Evolutionary conservation across 2,797 vertebrate genomes (phyloP), one percentile per base, ranked within the genome.

Genomic region (Enteromius unitaeniatus): DNA sequence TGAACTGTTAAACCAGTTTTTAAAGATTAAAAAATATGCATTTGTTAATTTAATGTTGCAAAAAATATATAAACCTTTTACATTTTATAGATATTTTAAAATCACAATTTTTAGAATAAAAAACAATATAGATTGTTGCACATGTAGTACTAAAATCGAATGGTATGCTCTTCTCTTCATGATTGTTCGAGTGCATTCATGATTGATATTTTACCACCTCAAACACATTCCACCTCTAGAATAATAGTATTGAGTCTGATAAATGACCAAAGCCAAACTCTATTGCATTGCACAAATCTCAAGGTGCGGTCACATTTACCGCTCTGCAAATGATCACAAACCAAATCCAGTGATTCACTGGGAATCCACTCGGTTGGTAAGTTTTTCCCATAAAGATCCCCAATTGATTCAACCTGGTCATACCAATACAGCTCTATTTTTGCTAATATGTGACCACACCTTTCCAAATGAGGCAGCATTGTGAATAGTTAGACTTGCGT

Each of bases 81-180:
- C 49, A 84, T 79, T 65, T 67, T 68, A 86, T 51, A 72, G 26
- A 67, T 79, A 62, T 55, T 45, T 45, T 47, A 72, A 55, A 4
- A 81, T 80, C 67, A 83, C 37, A 58, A 70, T 78, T 78, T 78
- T 55, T 23, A 82, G 53, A 85, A 3, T 45, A 81, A 83, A 2
- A 37, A 81, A 51, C 21, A 37, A 23, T 49, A 62, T 81, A 81
- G 42, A 74, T 64, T 64, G 15, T 70, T 76, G 49, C 37, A 76
- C 69, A 74, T 70, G 76, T 80, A 90, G 90, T 90, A 92, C 13
- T 68, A 90, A 92, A 65, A 82, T 70, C 47, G 13, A 67, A 17
- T 23, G 15, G 5, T 64, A 83, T 73, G 68, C 81, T 67, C 13
- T 0, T 75, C 64, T 72, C 5, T 80, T 68, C 37, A 34, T 65